Base-by-base conservation (phyloP, 2,888 invertebrate genomes). In the Trissoscelio sp. region DNA sequence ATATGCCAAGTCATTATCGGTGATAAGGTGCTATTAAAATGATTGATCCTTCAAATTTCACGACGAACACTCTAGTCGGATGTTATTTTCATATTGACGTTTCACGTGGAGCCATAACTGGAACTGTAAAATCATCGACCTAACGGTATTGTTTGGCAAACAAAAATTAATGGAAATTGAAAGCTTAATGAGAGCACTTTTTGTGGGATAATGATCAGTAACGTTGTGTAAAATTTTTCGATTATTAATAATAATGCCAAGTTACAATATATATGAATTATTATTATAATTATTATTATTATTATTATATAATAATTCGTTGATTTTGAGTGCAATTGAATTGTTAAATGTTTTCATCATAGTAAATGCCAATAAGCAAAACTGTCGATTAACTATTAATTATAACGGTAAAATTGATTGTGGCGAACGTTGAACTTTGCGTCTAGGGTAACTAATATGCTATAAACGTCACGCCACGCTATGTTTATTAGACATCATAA, bases 1-100 rank as follows among this genome's bases (percentile, higher is more conserved):
- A 83, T 80, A 82, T 83, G 87, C 83, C 73, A 51, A 83, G 84
- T 87, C 87, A 85, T 83, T 83, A 84, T 62, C 39, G 79, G 81
- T 81, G 86, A 89, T 88, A 89, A 88, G 86, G 57, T 87, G 86
- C 87, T 87, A 87, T 88, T 66, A 75, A 67, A 87, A 87, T 85
- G 86, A 88, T 86, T 88, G 87, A 85, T 84, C 80, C 73, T 66
- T 64, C 44, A 70, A 78, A 82, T 77, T 69, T 74, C 44, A 72
- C 69, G 22, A 4, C 1, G 14, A 53, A 44, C 62, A 46, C 14
- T 64, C 37, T 62, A 44, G 34, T 42, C 37, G 64, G 64, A 64
- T 60, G 66, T 58, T 74, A 57, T 48, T 66, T 66, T 69, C 57
- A 55, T 42, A 28, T 53, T 46, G 31, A 46, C n/a, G 57, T 42